Evolutionary conservation across 2,797 vertebrate species (phyloP).

Genomic region (Xiphorhynchus erythropygius): DNA sequence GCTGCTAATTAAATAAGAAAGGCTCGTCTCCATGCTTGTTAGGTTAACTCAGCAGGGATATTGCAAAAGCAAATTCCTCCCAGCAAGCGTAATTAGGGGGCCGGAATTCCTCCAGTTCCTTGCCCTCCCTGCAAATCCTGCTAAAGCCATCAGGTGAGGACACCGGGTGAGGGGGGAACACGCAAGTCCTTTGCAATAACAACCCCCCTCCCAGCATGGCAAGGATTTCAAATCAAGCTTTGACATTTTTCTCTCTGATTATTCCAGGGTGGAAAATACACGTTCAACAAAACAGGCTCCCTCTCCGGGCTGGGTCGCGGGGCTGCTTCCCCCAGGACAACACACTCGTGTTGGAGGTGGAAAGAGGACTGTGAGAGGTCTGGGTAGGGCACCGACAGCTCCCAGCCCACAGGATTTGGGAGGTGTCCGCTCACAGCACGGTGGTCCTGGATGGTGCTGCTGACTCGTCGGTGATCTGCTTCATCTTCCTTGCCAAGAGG

Average conservation of each 20-base stretch:
- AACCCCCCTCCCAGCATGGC: neutral
- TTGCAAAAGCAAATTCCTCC: constrained; percentile 55
- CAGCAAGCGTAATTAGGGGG: constrained; percentile 47
- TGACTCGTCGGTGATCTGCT: neutral
- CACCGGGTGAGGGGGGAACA: neutral
- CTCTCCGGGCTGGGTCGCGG: neutral
- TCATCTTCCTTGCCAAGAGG: neutral
- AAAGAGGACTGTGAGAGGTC: neutral
- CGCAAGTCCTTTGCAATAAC: neutral
- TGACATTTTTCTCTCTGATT: neutral
- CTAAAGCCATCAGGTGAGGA: constrained; percentile 68
- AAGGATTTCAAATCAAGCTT: constrained; percentile 40
- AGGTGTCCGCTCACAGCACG: accelerated
- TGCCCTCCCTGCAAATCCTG: constrained; percentile 43
- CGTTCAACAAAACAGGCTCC: neutral
- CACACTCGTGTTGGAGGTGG: accelerated
- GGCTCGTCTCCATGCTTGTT: neutral
- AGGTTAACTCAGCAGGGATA: constrained; percentile 50
- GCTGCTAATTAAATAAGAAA: constrained; percentile 47
- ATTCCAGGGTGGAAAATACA: constrained; percentile 27
- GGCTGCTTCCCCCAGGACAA: neutral
- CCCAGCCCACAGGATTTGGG: neutral
- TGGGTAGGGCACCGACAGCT: neutral
- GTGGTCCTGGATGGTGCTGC: neutral
- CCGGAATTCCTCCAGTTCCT: constrained; percentile 76